Evolutionary conservation across 2,888 invertebrate genomes (phyloP), one percentile per base, ranked within the genome.

Genomic region (Noctua janthe): DNA sequence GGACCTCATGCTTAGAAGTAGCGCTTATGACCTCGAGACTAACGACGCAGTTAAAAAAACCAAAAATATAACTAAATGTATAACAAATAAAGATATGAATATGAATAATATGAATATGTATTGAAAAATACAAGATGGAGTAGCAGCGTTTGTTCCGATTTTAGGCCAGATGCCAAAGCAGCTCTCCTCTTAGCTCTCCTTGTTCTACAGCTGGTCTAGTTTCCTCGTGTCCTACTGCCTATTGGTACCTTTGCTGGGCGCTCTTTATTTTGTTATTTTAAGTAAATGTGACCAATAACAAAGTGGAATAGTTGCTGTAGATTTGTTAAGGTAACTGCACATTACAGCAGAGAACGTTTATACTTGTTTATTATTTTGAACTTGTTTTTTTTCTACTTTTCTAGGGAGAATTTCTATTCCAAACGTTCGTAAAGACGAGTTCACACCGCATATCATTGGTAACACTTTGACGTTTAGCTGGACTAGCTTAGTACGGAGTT

Each of bases 221-320:
- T 43, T 23, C 1, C 51, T 35, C 35, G 4, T 81, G 1, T 15
- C n/a, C 69, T 10, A 29, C 51, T 47, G 51, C 51, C 51, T 35
- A 54, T 49, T 70, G 8, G 11, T 35, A 69, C 8, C 8, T 47
- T 10, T 4, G 35, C 39, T 82, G 82, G 20, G 56, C 1, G 43
- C 49, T 43, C 43, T 43, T 20, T 51, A 15, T 67, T 56, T 80
- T 56, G 39, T 67, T 59, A 59, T 69, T 74, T 35, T 67, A 82
- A 47, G 51, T 77, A 47, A 81, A 70, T 84, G 82, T 85, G 77
- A 85, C 29, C 81, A 82, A 71, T 59, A 81, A 73, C 13, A 62
- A 71, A 56, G 0, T 43, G 51, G 7, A 49, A 66, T 49, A 54
- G 51, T 81, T 67, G 62, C 15, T 56, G 56, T 73, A 85, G 43